phyloP scores from a whole-genome alignment of 1,140 invertebrate genomes.

The Periplaneta americana region DNA sequence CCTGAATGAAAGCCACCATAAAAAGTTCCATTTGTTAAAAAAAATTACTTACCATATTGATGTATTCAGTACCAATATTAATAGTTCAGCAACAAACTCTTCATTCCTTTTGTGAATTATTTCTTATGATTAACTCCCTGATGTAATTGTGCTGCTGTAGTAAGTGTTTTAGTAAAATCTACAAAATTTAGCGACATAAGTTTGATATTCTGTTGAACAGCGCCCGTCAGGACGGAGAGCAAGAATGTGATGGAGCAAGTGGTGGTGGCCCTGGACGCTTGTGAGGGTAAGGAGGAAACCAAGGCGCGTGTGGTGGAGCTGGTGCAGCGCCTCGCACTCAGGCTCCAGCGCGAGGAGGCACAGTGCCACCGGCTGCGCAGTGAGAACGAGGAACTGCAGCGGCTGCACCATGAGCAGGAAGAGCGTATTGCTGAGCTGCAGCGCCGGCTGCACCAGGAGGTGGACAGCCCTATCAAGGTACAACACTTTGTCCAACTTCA shows the following conservation, averaged over 20 bases:
- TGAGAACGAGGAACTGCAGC: constrained; percentile 15
- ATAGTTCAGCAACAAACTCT: too few relatives aligned
- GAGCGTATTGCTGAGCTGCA: background rate
- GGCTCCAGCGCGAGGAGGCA: constrained; percentile 24
- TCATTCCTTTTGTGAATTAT: too few relatives aligned
- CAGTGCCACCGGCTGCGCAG: constrained; percentile 21
- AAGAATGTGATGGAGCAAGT: constrained; percentile 28
- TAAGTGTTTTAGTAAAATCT: too few relatives aligned
- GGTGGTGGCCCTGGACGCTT: constrained; percentile 30
- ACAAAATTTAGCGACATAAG: too few relatives aligned
- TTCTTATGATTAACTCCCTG: too few relatives aligned
- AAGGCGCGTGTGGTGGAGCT: constrained; percentile 28
- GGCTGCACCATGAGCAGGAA: background rate
- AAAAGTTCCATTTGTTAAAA: too few relatives aligned
- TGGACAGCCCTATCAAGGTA: background rate
- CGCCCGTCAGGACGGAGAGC: background rate
- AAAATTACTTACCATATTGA: too few relatives aligned
- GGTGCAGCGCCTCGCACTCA: constrained; percentile 26
- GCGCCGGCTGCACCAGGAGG: background rate
- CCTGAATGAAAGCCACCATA: too few relatives aligned
- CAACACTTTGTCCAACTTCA: too few relatives aligned
- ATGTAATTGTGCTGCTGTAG: too few relatives aligned
- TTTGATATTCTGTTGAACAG: too few relatives aligned
- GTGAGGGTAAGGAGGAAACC: constrained; percentile 32
- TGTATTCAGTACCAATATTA: too few relatives aligned